A percentile compares a stretch with the other conserved stretches of the same genome.
Evolutionary conservation across 2,113 vertebrate species (phyloP).

Genomic region (Astur gentilis): DNA sequence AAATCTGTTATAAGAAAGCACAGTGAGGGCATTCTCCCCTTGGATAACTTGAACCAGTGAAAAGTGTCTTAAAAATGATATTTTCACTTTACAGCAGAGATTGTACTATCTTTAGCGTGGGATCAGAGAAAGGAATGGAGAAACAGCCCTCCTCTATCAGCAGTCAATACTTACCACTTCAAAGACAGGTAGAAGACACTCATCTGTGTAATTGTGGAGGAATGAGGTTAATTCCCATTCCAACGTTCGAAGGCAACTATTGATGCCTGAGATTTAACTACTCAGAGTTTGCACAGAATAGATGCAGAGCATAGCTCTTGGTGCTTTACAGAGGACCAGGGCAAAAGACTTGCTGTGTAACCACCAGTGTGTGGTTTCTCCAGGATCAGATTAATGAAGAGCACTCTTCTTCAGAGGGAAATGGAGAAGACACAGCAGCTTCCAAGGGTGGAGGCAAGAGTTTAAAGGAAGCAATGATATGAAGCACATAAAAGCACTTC

Average conservation of each 20-base stretch:
- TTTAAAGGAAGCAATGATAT: not conserved
- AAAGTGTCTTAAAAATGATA: not conserved
- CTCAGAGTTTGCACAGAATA: not conserved
- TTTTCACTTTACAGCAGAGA: not conserved
- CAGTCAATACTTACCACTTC: constrained; percentile 4
- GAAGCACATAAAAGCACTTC: not conserved
- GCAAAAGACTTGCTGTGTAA: not conserved
- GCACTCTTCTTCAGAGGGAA: not conserved
- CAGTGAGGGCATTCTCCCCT: constrained; percentile 48
- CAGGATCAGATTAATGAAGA: not conserved
- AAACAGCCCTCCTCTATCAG: constrained; percentile 4
- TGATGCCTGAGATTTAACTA: not conserved
- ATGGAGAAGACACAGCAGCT: not conserved
- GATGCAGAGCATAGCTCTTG: not conserved
- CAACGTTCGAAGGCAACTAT: not conserved
- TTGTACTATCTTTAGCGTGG: not conserved
- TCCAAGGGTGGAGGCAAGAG: not conserved
- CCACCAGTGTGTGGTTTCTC: not conserved
- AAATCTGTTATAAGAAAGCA: constrained; percentile 74
- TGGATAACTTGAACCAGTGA: constrained; percentile 7
- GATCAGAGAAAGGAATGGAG: not conserved
- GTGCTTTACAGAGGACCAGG: not conserved
- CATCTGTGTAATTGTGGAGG: not conserved
- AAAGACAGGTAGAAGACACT: constrained; percentile 23
- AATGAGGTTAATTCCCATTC: constrained; percentile 32